These are phyloP conservation scores for Gopherus evgoodei DNA, from an alignment of 2,113 vertebrate genomes.

Conservation along the genomic window DNA sequence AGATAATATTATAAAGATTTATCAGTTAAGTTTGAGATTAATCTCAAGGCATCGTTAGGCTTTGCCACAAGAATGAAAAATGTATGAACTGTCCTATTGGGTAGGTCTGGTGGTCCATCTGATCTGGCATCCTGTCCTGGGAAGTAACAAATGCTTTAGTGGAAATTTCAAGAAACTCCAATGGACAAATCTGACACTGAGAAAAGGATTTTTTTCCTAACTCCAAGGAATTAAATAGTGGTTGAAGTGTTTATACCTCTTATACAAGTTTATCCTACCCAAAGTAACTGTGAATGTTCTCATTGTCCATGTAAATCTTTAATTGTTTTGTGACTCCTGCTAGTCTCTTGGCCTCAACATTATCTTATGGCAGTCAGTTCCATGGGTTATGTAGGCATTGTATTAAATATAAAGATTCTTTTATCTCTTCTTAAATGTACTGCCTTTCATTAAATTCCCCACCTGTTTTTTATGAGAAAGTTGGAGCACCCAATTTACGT, in stretches of 20 bases:
- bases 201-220: background rate
- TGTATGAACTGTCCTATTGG: background rate
- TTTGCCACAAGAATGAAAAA: background rate
- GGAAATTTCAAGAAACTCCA: background rate
- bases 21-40: too few species aligned
- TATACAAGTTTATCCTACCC: background rate
- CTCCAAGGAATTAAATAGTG: background rate
- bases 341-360: background rate
- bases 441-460: background rate
- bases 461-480: background rate
- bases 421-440: background rate
- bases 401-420: background rate
- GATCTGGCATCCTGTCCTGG: background rate
- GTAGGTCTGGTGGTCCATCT: background rate
- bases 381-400: background rate
- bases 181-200: too few species aligned
- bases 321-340: background rate
- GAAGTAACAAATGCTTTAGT: background rate
- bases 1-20: too few species aligned
- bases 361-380: background rate
- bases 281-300: background rate
- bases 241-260: background rate
- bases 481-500: background rate
- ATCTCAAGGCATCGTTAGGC: background rate
- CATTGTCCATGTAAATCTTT: background rate